Evolutionary conservation across 2,888 invertebrate species (phyloP).

Genomic region (Synanthedon formicaeformis): DNA sequence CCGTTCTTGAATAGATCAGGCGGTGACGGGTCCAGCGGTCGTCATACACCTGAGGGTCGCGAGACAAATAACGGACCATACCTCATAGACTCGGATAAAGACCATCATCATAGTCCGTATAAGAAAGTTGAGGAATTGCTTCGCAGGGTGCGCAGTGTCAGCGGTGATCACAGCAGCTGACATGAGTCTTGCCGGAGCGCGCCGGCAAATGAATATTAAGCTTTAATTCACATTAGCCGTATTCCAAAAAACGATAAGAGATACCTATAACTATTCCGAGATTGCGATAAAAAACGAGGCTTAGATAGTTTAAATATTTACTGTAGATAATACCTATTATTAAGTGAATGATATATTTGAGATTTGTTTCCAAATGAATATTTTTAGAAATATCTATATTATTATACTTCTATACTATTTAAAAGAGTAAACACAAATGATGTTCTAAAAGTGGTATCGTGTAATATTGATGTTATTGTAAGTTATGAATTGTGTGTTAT

Average conservation of each 20-base stretch:
- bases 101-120: slow-evolving; percentile 53
- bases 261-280: neutral
- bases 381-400: slow-evolving; percentile 14
- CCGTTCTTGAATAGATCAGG: slow-evolving; percentile 42
- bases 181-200: slow-evolving; percentile 51
- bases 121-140: slow-evolving; percentile 55
- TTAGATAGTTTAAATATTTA: neutral
- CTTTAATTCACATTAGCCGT: slow-evolving; percentile 15
- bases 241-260: slow-evolving; percentile 6
- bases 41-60: slow-evolving; percentile 48
- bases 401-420: slow-evolving; percentile 1
- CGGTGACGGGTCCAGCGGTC: slow-evolving; percentile 44
- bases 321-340: neutral
- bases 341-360: slow-evolving; percentile 2
- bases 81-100: slow-evolving; percentile 44
- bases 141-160: slow-evolving; percentile 49
- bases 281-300: neutral
- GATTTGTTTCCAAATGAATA: slow-evolving; percentile 8
- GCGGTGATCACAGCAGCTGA: slow-evolving; percentile 63
- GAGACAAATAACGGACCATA: slow-evolving; percentile 49
- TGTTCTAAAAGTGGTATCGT: slow-evolving; percentile 7
- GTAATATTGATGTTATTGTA: neutral
- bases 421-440: slow-evolving; percentile 11
- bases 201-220: slow-evolving; percentile 37
- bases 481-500: slow-evolving; percentile 9